phyloP scores from a whole-genome alignment of 64 coral and sea anemone genomes.

The Hydrozoanthus tunicans region DNA sequence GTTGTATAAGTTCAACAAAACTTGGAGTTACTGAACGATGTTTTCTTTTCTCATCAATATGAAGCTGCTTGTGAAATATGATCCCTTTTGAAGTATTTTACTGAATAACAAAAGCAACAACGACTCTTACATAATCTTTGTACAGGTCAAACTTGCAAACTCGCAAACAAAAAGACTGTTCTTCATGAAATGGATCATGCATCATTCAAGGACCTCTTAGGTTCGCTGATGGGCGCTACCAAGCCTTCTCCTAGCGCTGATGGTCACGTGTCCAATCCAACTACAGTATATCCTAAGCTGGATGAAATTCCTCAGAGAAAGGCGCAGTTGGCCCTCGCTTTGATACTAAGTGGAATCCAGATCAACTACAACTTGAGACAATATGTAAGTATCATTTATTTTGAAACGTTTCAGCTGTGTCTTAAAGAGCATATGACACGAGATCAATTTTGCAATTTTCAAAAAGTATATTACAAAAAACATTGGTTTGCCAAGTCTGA shows the following conservation, averaged over 20 bases:
- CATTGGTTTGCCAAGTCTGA: too few relatives aligned
- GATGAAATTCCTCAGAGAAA: neutral
- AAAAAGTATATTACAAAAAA: too few relatives aligned
- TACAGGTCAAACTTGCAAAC: neutral
- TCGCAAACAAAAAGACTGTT: neutral
- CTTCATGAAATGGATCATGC: conserved; percentile 28
- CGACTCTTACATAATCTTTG: neutral
- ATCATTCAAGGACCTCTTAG: conserved; percentile 9
- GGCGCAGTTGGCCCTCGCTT: neutral
- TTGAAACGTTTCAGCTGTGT: neutral
- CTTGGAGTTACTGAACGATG: too few relatives aligned
- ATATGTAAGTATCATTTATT: conserved; percentile 6
- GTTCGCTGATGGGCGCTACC: conserved; percentile 1
- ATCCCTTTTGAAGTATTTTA: too few relatives aligned
- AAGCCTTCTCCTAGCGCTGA: neutral
- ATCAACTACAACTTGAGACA: conserved; percentile 26
- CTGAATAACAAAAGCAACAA: too few relatives aligned
- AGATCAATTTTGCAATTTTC: too few relatives aligned
- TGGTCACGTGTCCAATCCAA: neutral
- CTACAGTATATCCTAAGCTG: conserved; percentile 1
- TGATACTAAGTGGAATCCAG: conserved; percentile 43
- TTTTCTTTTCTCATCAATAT: too few relatives aligned
- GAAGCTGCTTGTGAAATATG: too few relatives aligned
- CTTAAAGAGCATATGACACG: neutral
- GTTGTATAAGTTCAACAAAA: too few relatives aligned